These are phyloP conservation scores for Cinclus mexicanus DNA, from an alignment of 2,113 vertebrate genomes.

Conservation along the genomic window DNA sequence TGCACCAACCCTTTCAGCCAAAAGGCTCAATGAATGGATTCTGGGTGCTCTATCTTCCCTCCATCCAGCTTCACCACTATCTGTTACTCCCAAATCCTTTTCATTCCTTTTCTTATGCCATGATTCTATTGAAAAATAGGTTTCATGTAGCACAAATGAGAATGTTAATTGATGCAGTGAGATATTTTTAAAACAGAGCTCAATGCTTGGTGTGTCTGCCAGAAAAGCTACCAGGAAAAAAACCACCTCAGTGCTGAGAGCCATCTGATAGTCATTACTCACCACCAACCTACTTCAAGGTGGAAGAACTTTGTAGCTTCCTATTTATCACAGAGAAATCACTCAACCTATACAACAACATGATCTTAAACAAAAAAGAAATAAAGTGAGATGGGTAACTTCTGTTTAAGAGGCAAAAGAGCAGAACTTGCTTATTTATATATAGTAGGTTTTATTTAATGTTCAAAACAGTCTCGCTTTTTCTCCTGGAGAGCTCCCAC, in stretches of 20 bases:
- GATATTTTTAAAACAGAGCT: conserved; percentile 44
- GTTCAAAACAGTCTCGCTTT: neutral
- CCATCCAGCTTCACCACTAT: conserved; percentile 2
- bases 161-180: conserved; percentile 41
- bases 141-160: conserved; percentile 43
- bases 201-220: neutral
- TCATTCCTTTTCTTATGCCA: neutral
- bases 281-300: conserved; percentile 32
- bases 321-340: neutral
- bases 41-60: neutral
- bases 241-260: neutral
- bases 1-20: conserved; percentile 1
- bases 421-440: neutral
- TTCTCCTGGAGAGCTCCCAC: neutral
- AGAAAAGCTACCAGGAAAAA: conserved; percentile 12
- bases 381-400: neutral
- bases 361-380: neutral
- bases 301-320: neutral
- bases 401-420: neutral
- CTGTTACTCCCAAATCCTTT: conserved; percentile 15
- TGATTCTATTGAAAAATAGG: conserved; percentile 26
- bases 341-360: neutral
- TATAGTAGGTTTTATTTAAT: neutral
- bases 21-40: neutral
- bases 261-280: conserved; percentile 37